Evolutionary conservation across 1,140 invertebrate species (phyloP), one percentile per base, ranked within the genome.

Genomic region (Stenopsyche tienmushanensis): DNA sequence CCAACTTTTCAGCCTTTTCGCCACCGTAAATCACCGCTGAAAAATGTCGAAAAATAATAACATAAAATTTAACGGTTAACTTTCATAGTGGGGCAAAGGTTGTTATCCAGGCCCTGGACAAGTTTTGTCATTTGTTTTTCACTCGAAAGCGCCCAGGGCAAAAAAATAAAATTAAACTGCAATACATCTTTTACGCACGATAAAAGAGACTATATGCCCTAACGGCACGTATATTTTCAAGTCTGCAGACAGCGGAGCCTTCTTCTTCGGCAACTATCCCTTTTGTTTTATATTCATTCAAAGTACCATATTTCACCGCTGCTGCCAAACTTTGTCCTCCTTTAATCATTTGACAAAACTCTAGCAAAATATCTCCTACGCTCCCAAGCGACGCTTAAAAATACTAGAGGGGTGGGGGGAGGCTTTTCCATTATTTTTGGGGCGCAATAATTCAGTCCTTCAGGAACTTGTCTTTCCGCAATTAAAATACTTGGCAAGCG

Each of bases 131-230:
- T 62, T 62, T 62, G 45, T 62, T 62, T 62, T 62, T 62, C 53
- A 23, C 10, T 23, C 50, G 20, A 23, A 17, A 23, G 50, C 13
- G 18, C 26, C 18, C n/a, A 34, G 21, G 34, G 25, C 29, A 29
- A 50, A 62, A 50, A 54, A 55, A 64, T 64, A 53, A 53, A 63
- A 63, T 63, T 63, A 64, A 64, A 64, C 18, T 64, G 39, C 62
- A 54, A 64, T 64, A 64, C 50, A 64, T 64, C 62, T 54, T 54
- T 64, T 64, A 64, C 62, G 50, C 50, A 44, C 62, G 50, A 64
- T 64, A 64, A 53, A 64, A 23, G 24, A n/a, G 50, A 15, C 20
- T 52, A 52, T 52, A 62, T 25, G 42, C 45, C 58, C n/a, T 39
- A 5, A 1, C 15, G n/a, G 17, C 25, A 50, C 34, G 18, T 44